Conservation (phyloP, 2,113 vertebrate species). For the Leuciscus idus region DNA sequence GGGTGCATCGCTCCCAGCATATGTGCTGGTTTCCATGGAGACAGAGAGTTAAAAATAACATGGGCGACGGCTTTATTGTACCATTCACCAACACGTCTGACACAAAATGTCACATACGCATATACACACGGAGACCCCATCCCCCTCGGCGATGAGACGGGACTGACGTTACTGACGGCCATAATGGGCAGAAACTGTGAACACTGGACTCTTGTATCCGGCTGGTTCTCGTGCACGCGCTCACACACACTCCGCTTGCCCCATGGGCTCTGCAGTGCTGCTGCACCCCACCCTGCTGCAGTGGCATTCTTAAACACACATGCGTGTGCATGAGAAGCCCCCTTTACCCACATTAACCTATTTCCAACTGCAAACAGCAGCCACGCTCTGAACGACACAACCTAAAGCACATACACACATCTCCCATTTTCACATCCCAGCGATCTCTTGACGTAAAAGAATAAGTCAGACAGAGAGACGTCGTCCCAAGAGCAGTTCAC, state of each 20-base stretch:
- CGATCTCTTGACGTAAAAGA: background rate
- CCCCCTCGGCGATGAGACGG: background rate
- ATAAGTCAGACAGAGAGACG: background rate
- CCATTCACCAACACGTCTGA: constrained; percentile 59
- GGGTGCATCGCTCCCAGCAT: constrained; percentile 55
- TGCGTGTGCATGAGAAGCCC: constrained; percentile 29
- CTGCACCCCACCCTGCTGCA: constrained; percentile 60
- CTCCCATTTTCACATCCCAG: background rate
- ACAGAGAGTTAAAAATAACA: constrained; percentile 64
- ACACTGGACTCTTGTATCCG: background rate
- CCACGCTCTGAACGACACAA: constrained; percentile 1
- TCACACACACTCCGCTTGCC: constrained; percentile 36
- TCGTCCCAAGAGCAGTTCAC: background rate
- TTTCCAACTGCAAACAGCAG: constrained; percentile 40
- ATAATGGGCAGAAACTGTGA: constrained; percentile 38
- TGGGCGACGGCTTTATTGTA: constrained; percentile 62
- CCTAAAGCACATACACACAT: background rate
- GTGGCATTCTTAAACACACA: constrained; percentile 51
- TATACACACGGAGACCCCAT: constrained; percentile 40
- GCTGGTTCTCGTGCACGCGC: background rate
- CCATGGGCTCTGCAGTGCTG: constrained; percentile 56
- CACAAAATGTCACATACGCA: constrained; percentile 49
- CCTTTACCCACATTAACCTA: constrained; percentile 49
- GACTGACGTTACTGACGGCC: constrained; percentile 31
- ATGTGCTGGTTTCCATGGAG: constrained; percentile 69